Base-by-base conservation (phyloP, 2,888 invertebrate genomes). In the Nysson spinosus region DNA sequence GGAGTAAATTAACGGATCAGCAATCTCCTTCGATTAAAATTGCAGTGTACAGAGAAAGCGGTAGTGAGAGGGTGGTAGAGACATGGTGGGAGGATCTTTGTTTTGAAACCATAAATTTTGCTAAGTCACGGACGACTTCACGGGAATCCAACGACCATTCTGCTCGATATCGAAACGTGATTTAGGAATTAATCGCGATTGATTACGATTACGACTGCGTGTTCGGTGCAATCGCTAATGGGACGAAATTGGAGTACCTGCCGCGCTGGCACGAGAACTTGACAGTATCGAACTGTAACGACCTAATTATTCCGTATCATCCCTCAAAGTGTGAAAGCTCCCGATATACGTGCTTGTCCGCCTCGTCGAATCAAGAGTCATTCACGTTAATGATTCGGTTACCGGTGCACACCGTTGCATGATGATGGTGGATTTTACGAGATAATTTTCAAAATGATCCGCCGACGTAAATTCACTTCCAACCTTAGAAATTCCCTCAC, bases 151-250 rank as follows among this genome's bases (percentile, higher is more conserved):
- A 39, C 46, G 20, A 7, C 20, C 16, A 17, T 40, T 11, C 35
- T 35, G 40, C 47, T 34, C 12, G 24, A 7, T 46, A 42, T 65
- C 43, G 46, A 46, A 14, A 40, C 46, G n/a, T 17, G 55, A 55
- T 42, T 46, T 47, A 12, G 26, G 44, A 44, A 17, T 67, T 40
- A 67, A 67, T 67, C 43, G 40, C 44, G 61, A 61, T 55, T 50
- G 58, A 58, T 65, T 24, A 40, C 20, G 35, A 44, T 58, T 20
- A 28, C 34, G 19, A 12, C 11, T 16, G 35, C 26, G n/a, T 14
- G 28, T 19, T 11, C 12, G 16, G n/a, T 9, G 46, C 16, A 9
- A 37, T 40, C 47, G 52, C 56, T 58, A 60, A 60, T 55, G 30
- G 30, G 28, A 9, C 35, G 55, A 28, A 60, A 56, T 40, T 52